Evolutionary conservation across 2,888 invertebrate species (phyloP), one percentile per base, ranked within the genome.

Genomic region (Elysia crispata): DNA sequence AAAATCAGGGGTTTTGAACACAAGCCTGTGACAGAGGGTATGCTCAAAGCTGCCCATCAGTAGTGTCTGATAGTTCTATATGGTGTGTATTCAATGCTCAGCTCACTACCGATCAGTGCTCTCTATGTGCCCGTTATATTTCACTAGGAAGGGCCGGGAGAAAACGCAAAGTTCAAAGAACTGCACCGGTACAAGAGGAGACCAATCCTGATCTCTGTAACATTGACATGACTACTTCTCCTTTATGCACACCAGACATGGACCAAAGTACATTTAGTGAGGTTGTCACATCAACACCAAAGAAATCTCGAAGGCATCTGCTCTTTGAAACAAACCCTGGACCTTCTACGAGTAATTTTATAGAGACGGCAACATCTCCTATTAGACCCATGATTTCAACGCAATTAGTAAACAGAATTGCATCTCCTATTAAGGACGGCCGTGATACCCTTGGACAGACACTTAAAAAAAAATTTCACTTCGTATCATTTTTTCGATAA

Each of bases 321-420:
- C 3, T 66, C 23, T 13, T 66, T 66, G 66, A 66, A 66, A 66
- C 66, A 25, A 25, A 66, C 18, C 66, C 66, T 66, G 66, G 28
- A 28, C 66, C 66, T 5, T 66, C 25, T 20, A 28, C 66, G 25
- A 20, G 1, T 28, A 25, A 25, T 6, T 66, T 66, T 25, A 28
- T 25, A 1, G 66, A 66, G 1, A 66, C 8, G 1, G 13, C 66
- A 18, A 66, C 66, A 25, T 66, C 66, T 5, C 66, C 66, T 18
- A 1, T 66, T 28, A 66, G 25, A 66, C 5, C 66, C 23, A 28
- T 28, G 11, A 1, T 23, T 6, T 3, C 8, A 60, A 13, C 5
- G 28, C 25, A 25, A 18, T 3, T 66, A 30, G 30, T 30, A 66
- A 25, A 66, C 3, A 25, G 25, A 18, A 13, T 25, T 5, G 25